Percentiles rank a stretch among this genome's conserved stretches.
Evolutionary conservation across 2,797 vertebrate species (phyloP).

Genomic region (Cynopterus sphinx): DNA sequence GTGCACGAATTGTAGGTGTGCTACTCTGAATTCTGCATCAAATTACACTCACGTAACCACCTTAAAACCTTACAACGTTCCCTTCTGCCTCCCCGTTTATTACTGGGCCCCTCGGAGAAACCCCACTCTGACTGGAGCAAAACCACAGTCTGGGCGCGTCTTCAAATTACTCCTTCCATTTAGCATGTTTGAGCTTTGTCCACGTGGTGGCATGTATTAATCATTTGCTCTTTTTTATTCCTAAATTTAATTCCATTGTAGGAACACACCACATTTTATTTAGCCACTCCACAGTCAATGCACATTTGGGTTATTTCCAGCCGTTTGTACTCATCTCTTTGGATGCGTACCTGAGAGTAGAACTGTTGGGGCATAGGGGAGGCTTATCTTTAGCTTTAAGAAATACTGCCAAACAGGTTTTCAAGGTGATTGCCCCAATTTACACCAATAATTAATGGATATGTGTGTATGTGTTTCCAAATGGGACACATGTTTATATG

Average conservation of each 20-base stretch:
- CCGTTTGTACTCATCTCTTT: neutral
- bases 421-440: neutral
- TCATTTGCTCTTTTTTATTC: neutral
- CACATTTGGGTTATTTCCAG: neutral
- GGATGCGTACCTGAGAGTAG: neutral
- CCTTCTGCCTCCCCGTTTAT: neutral
- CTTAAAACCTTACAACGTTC: neutral
- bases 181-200: neutral
- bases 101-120: no score
- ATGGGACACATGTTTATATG: neutral
- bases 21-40: neutral
- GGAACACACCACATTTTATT: neutral
- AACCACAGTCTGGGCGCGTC: neutral
- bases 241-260: neutral
- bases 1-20: neutral
- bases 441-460: neutral
- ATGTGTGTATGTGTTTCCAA: neutral
- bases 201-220: neutral
- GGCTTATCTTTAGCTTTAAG: neutral
- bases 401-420: neutral
- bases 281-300: neutral
- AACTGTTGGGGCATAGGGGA: neutral
- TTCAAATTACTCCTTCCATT: neutral
- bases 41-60: neutral
- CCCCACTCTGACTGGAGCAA: neutral